Evolutionary conservation across 2,888 invertebrate species (phyloP).

Genomic region (Linnaemya tessellans): DNA sequence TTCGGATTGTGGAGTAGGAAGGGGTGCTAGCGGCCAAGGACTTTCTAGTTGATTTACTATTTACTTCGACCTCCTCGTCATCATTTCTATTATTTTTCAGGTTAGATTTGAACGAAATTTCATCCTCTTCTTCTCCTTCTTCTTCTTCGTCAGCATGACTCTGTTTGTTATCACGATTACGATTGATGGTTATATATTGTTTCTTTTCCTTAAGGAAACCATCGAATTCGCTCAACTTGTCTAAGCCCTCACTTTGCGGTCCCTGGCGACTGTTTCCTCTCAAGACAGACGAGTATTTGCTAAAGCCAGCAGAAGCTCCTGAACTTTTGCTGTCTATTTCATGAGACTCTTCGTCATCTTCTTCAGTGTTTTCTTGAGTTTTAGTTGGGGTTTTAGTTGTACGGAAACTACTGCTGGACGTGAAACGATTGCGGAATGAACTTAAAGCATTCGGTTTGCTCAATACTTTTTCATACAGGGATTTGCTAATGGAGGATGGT

Average conservation of each 20-base stretch:
- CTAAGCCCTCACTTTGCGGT: constrained; percentile 85
- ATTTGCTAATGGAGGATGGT: constrained; percentile 88
- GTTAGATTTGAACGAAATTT: constrained; percentile 73
- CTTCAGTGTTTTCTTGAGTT: constrained; percentile 61
- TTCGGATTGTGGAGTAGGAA: constrained; percentile 89
- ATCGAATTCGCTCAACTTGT: constrained; percentile 81
- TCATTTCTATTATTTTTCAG: constrained; percentile 62
- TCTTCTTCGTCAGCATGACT: constrained; percentile 80
- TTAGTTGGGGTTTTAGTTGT: constrained; percentile 53
- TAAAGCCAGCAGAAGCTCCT: constrained; percentile 75
- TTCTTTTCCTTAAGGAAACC: constrained; percentile 84
- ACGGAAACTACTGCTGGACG: constrained; percentile 74
- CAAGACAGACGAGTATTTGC: constrained; percentile 86
- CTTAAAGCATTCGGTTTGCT: constrained; percentile 81
- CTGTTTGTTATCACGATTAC: constrained; percentile 84
- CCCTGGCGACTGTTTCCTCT: constrained; percentile 85
- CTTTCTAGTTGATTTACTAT: constrained; percentile 72
- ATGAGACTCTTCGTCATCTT: constrained; percentile 48
- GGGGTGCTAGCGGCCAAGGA: constrained; percentile 81
- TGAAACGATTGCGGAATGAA: constrained; percentile 81
- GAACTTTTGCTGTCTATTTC: constrained; percentile 61
- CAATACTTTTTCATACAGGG: constrained; percentile 90
- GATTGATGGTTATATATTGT: constrained; percentile 88
- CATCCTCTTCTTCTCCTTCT: constrained; percentile 80
- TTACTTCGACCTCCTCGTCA: constrained; percentile 55